Conservation (phyloP, 53 echinoderm and acorn worm species). For the Echinarachnius parma region DNA sequence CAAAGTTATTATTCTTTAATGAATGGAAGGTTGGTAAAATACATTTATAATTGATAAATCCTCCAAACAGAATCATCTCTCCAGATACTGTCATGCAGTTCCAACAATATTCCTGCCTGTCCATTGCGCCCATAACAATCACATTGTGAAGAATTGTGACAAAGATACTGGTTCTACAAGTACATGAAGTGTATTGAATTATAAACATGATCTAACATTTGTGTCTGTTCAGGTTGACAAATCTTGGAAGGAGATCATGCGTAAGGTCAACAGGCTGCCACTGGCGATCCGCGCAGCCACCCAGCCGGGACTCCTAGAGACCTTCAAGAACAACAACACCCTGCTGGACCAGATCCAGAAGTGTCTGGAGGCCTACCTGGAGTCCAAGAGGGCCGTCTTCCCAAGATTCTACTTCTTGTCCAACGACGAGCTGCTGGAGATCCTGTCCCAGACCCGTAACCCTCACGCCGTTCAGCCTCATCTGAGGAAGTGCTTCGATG, state of each 20-base stretch:
- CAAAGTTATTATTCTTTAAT: no score
- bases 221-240: slow-evolving; percentile 89
- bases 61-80: no score
- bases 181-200: no score
- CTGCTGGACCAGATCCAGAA: slow-evolving; percentile 99
- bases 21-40: no score
- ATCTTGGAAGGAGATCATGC: slow-evolving; percentile 99
- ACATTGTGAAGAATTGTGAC: no score
- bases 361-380: slow-evolving; percentile 92
- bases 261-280: slow-evolving; percentile 90
- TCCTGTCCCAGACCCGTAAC: slow-evolving; percentile 97
- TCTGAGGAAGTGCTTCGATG: slow-evolving; percentile 97
- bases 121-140: no score
- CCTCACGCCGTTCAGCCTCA: slow-evolving; percentile 99
- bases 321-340: slow-evolving; percentile 97
- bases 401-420: slow-evolving; percentile 99
- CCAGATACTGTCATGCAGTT: no score
- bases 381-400: slow-evolving; percentile 92
- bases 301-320: slow-evolving; percentile 84
- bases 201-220: no score
- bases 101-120: no score
- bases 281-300: slow-evolving; percentile 84
- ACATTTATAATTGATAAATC: no score
- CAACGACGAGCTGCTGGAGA: slow-evolving; percentile 96
- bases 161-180: no score